Evolutionary conservation across 2,888 invertebrate species (phyloP), one percentile per base, ranked within the genome.

Genomic region (Gryllus longicercus): DNA sequence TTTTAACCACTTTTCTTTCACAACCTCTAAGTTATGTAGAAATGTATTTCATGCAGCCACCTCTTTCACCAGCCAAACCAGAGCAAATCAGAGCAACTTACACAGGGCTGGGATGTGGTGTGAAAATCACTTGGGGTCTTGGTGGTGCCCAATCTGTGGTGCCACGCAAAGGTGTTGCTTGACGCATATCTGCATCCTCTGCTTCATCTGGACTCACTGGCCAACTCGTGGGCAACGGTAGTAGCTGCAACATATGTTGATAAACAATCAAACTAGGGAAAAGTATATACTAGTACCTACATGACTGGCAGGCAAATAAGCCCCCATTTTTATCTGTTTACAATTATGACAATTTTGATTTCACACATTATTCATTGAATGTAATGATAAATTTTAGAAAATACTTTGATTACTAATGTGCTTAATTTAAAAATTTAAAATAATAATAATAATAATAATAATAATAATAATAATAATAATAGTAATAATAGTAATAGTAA

Each of bases 121-220:
- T 94, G 84, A 95, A 94, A 83, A 96, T 95, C 79, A 95, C 93
- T 87, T 95, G 95, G 51, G 93, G 91, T 81, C 95, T 88, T 0
- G 95, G 95, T 18, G 95, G 95, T 0, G 95, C 95, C 95, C 95
- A 96, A 84, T 94, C 93, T 78, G 89, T 86, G 18, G 94, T 95
- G 11, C 95, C 95, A 74, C 95, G 88, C 38, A 94, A 87, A 49
- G 91, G 87, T 75, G 89, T 88, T 83, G 86, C 84, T 77, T 85
- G 84, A 11, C 85, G 83, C 83, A 85, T 86, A 79, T 86, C 85
- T 50, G 84, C 85, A 84, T 89, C 88, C 82, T 91, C 90, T 11
- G 87, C 87, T 83, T 91, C 92, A 85, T 93, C 93, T 1, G 93
- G 92, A 85, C 91, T 91, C 11, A 92, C 88, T 1, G 92, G 91